Evolutionary conservation across 1,140 invertebrate genomes (phyloP).

Genomic region (Conopomorpha cramerella): DNA sequence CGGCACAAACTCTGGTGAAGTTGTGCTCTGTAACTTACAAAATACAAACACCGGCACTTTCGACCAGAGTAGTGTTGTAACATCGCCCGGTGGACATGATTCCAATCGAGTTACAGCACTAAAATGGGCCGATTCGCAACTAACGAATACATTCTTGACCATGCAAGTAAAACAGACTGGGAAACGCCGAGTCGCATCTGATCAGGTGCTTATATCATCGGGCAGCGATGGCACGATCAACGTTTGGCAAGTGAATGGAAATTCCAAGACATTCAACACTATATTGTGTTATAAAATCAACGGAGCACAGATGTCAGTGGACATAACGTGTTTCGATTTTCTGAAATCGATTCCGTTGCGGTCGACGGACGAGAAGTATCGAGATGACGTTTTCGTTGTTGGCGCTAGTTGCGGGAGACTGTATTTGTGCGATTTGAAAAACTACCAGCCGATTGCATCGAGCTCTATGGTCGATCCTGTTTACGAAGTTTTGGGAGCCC

Average conservation of each 20-base stretch:
- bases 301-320: conserved; percentile 9
- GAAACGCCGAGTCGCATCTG: conserved; percentile 26
- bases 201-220: conserved; percentile 32
- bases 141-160: conserved; percentile 24
- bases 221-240: conserved; percentile 31
- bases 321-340: conserved; percentile 40
- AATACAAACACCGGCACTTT: conserved; percentile 10
- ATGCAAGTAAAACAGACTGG: conserved; percentile 33
- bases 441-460: conserved; percentile 3
- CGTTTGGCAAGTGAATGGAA: conserved; percentile 32
- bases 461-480: conserved; percentile 21
- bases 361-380: conserved; percentile 17
- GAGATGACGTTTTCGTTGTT: conserved; percentile 29
- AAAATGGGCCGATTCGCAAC: conserved; percentile 26
- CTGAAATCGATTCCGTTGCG: conserved; percentile 22
- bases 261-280: conserved; percentile 24
- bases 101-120: conserved; percentile 21
- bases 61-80: conserved; percentile 18
- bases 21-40: conserved; percentile 29
- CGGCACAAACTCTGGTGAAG: conserved; percentile 32
- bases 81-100: conserved; percentile 27
- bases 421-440: conserved; percentile 23
- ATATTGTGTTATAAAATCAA: conserved; percentile 26
- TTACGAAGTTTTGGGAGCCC: conserved; percentile 22
- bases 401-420: conserved; percentile 25